phyloP scores from a whole-genome alignment of 1,140 invertebrate species.

The Belonocnema kinseyi region DNA sequence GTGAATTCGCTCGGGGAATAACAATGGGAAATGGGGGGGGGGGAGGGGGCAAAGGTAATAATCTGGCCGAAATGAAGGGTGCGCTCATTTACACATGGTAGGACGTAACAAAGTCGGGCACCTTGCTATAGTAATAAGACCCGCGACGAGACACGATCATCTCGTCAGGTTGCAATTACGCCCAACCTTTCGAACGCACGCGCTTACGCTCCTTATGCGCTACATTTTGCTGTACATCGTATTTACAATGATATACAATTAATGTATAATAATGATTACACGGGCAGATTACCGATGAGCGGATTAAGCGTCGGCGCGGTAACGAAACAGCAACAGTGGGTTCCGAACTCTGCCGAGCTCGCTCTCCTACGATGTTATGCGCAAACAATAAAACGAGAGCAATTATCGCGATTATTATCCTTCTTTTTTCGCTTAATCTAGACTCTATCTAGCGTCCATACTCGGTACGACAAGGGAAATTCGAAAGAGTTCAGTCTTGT shows the following conservation, averaged over 20 bases:
- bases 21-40: not conserved
- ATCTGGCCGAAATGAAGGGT: not conserved
- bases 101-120: slow-evolving; percentile 10
- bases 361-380: not conserved
- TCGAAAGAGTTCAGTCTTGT: slow-evolving; percentile 28
- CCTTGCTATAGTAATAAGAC: slow-evolving; percentile 2
- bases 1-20: not conserved
- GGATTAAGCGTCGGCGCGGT: slow-evolving; percentile 32
- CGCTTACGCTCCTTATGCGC: slow-evolving; percentile 38
- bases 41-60: not conserved
- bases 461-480: slow-evolving; percentile 9
- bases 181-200: slow-evolving; percentile 24
- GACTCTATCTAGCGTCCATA: not conserved
- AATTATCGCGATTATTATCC: not conserved
- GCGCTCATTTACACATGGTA: not conserved
- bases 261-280: slow-evolving; percentile 45
- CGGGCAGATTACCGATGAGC: slow-evolving; percentile 32
- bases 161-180: slow-evolving; percentile 13
- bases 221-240: slow-evolving; percentile 30
- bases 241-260: slow-evolving; percentile 52
- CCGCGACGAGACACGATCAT: slow-evolving; percentile 12
- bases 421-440: not conserved
- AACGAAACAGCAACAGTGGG: slow-evolving; percentile 2
- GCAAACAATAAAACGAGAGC: slow-evolving; percentile 21
- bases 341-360: not conserved